Percentiles rank a stretch among this genome's conserved stretches.
phyloP scores from a whole-genome alignment of 2,888 invertebrate species.

The Pandemis corylana region DNA sequence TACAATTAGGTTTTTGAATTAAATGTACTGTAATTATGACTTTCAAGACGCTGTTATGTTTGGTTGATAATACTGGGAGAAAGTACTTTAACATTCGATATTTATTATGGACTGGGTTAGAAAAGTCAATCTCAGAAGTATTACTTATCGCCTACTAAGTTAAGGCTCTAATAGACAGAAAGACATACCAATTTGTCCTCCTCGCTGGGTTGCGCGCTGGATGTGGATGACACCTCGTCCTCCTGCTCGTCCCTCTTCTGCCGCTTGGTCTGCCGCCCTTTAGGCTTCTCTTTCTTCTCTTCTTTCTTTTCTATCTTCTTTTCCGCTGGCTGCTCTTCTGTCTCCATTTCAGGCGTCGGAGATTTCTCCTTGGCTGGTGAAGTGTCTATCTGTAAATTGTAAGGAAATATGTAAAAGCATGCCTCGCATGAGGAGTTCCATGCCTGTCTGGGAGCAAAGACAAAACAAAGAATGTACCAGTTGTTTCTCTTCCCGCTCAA shows the following conservation, averaged over 20 bases:
- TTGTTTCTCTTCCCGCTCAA: too few relatives aligned
- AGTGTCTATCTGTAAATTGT: constrained; percentile 61
- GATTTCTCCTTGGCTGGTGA: constrained; percentile 60
- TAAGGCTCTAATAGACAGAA: background rate
- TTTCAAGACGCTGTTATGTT: too few relatives aligned
- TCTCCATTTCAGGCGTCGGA: constrained; percentile 65
- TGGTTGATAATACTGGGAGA: too few relatives aligned
- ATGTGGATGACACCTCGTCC: constrained; percentile 73
- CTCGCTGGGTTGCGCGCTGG: constrained; percentile 59
- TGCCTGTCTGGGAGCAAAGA: too few relatives aligned
- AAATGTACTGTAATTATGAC: too few relatives aligned
- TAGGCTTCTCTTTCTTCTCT: constrained; percentile 40
- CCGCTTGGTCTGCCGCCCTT: constrained; percentile 56
- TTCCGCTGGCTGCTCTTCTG: constrained; percentile 57
- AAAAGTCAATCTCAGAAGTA: too few relatives aligned
- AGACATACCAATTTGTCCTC: constrained; percentile 58
- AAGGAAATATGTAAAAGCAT: too few relatives aligned
- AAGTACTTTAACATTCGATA: too few relatives aligned
- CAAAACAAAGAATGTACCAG: too few relatives aligned
- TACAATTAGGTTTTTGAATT: too few relatives aligned
- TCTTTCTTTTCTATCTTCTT: constrained; percentile 51
- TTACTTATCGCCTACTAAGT: too few relatives aligned
- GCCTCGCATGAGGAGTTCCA: background rate
- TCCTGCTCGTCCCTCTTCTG: constrained; percentile 69
- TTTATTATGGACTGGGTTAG: too few relatives aligned